Conservation (phyloP, 2,797 vertebrate genomes). For the Thripadectes ignobilis region DNA sequence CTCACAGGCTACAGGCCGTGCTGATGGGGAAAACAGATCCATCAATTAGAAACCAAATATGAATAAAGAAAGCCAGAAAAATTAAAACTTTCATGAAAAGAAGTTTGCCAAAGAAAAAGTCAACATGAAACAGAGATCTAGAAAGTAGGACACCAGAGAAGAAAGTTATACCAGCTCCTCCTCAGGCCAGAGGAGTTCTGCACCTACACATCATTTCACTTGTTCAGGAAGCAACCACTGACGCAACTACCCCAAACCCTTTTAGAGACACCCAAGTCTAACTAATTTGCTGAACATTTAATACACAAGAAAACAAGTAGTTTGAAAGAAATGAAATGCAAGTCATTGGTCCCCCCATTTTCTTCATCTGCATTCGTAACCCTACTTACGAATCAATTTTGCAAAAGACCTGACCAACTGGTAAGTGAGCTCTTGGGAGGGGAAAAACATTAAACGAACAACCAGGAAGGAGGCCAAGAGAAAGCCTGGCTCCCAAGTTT, state of each 20-base stretch:
- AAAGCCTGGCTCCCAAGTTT: not conserved
- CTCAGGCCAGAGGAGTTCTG: not conserved
- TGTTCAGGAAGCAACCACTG: not conserved
- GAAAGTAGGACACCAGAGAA: conserved; percentile 7
- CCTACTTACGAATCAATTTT: not conserved
- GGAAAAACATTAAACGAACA: not conserved
- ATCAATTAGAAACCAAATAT: not conserved
- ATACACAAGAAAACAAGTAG: not conserved
- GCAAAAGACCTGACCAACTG: conserved; percentile 10
- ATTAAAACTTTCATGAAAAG: not conserved
- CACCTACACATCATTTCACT: not conserved
- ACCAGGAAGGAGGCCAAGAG: conserved; percentile 6
- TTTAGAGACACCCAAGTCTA: not conserved
- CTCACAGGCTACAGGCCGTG: not conserved
- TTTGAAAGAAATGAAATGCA: not conserved
- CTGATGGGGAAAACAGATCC: conserved; percentile 25
- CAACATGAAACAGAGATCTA: not conserved
- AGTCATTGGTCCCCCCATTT: not conserved
- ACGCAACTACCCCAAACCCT: not conserved
- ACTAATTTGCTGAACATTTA: not conserved
- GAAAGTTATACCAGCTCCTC: not conserved
- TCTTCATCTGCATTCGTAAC: not conserved
- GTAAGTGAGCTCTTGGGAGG: not conserved
- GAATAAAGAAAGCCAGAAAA: conserved; percentile 24
- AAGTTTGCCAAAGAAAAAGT: conserved; percentile 1